A percentile compares a stretch with the other conserved stretches of the same genome.
phyloP scores from a whole-genome alignment of 2,888 invertebrate species.

The Cephus pulcher region DNA sequence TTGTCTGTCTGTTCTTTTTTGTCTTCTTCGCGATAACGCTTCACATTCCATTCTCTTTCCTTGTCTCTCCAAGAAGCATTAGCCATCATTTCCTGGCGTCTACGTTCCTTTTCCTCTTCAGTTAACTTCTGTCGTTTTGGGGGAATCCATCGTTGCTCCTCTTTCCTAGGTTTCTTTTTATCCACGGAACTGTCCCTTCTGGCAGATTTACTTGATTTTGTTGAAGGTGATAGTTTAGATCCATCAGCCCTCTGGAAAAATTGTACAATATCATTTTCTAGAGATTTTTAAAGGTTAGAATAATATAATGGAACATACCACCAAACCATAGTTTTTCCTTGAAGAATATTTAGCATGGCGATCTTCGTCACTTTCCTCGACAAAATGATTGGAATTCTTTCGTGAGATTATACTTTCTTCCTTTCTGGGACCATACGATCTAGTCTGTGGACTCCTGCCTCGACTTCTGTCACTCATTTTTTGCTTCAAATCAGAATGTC shows the following conservation, averaged over 20 bases:
- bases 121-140: constrained; percentile 65
- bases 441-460: constrained; percentile 19
- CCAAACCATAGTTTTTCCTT: constrained; percentile 40
- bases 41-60: constrained; percentile 75
- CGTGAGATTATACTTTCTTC: constrained; percentile 21
- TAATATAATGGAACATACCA: constrained; percentile 31
- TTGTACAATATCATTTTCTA: constrained; percentile 1
- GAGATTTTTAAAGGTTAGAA: neutral
- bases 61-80: constrained; percentile 80
- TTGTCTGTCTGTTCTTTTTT: constrained; percentile 67
- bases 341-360: constrained; percentile 12
- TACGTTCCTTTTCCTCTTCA: constrained; percentile 77
- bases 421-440: constrained; percentile 15
- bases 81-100: constrained; percentile 83
- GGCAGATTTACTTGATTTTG: constrained; percentile 6
- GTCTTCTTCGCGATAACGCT: constrained; percentile 73
- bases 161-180: constrained; percentile 28
- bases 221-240: constrained; percentile 32
- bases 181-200: constrained; percentile 13
- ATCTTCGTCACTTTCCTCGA: constrained; percentile 27
- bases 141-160: constrained; percentile 47
- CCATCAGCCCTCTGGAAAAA: constrained; percentile 48
- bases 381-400: constrained; percentile 33
- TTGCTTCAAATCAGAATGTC: neutral
- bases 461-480: constrained; percentile 14